phyloP scores from a whole-genome alignment of 2,797 vertebrate species.

The Tympanoctomys barrerae region DNA sequence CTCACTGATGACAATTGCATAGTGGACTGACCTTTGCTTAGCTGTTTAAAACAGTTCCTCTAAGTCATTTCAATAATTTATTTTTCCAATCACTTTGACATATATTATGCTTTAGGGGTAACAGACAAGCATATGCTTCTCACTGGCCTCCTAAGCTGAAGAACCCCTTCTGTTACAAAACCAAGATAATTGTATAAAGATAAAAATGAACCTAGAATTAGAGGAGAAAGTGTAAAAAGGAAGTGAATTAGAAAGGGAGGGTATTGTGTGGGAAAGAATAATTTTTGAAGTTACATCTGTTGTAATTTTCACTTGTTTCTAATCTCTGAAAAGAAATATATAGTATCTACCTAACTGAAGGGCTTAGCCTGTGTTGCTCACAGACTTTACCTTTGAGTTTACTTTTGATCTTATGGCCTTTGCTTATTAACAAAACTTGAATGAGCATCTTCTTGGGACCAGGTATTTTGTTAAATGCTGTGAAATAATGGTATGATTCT shows the following conservation, averaged over 20 bases:
- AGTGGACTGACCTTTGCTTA: neutral
- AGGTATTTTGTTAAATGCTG: neutral
- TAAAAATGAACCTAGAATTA: slow-evolving; percentile 5
- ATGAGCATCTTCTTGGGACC: neutral
- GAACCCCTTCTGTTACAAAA: neutral
- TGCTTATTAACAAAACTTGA: neutral
- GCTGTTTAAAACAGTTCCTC: neutral
- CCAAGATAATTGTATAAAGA: neutral
- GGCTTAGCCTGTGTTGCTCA: neutral
- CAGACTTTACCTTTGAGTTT: neutral
- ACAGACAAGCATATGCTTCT: neutral
- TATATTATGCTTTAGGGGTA: neutral
- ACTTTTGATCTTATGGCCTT: neutral
- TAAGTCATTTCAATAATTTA: slow-evolving; percentile 30
- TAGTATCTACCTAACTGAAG: neutral
- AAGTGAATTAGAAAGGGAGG: neutral
- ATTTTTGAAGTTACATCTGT: neutral
- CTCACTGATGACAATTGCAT: neutral
- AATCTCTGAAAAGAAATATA: neutral
- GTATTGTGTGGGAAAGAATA: neutral
- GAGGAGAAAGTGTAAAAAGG: neutral
- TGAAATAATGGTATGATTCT: neutral
- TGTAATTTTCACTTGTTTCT: neutral
- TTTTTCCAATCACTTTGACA: slow-evolving; percentile 10
- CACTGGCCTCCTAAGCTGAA: neutral